Conservation (phyloP, 2,113 vertebrate genomes). For the Gymnarchus niloticus region DNA sequence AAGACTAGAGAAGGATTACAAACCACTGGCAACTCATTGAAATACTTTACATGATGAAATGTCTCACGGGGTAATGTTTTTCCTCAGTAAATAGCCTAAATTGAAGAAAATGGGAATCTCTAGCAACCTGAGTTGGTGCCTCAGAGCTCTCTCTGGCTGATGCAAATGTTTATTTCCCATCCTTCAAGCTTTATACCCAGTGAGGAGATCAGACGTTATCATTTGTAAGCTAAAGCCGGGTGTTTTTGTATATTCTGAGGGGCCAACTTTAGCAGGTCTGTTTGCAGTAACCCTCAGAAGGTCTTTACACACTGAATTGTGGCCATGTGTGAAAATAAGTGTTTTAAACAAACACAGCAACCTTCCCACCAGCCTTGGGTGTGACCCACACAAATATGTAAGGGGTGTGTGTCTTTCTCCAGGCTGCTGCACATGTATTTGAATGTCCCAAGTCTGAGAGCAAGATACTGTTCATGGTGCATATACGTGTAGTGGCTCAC, state of each 20-base stretch:
- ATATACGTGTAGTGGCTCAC: not conserved
- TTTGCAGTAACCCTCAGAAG: not conserved
- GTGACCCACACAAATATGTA: conserved; percentile 5
- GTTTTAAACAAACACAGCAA: not conserved
- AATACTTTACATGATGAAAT: no score
- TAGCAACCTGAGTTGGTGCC: not conserved
- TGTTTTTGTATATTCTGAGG: not conserved
- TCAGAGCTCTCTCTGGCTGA: not conserved
- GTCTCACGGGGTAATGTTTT: no score
- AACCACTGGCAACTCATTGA: no score
- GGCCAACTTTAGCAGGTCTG: no score
- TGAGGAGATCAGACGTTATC: not conserved
- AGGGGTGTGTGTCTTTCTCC: not conserved
- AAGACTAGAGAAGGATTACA: no score
- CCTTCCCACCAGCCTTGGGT: conserved; percentile 2
- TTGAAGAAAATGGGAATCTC: not conserved
- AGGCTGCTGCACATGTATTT: not conserved
- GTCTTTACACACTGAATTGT: not conserved
- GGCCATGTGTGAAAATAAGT: not conserved
- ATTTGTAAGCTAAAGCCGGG: not conserved
- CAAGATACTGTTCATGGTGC: not conserved
- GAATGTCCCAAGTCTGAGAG: not conserved
- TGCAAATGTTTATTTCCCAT: not conserved
- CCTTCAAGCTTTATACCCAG: not conserved
- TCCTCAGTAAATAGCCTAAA: not conserved